Evolutionary conservation across 2,113 vertebrate genomes (phyloP).

Genomic region (Nematolebias whitei): DNA sequence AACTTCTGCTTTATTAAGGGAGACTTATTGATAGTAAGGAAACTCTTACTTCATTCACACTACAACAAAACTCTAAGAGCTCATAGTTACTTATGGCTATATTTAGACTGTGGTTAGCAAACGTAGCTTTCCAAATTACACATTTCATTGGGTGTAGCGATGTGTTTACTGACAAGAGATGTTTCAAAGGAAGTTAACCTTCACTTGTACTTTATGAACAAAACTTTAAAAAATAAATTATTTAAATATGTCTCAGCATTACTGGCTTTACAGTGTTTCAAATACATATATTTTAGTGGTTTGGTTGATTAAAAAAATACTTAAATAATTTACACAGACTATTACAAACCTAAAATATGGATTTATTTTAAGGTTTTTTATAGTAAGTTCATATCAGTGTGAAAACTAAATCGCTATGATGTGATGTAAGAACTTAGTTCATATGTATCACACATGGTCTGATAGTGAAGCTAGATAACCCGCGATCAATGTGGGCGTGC

Average conservation of each 20-base stretch:
- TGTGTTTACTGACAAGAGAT: slow-evolving; percentile 6
- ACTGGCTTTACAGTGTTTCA: neutral
- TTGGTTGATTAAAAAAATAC: neutral
- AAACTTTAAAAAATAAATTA: neutral
- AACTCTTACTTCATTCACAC: slow-evolving; percentile 13
- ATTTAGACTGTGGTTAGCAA: slow-evolving; percentile 42
- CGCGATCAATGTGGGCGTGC: neutral
- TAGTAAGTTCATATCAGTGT: neutral
- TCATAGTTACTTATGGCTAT: slow-evolving; percentile 4
- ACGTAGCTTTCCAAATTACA: slow-evolving; percentile 14
- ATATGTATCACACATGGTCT: neutral
- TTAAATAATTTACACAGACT: neutral
- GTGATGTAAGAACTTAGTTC: neutral
- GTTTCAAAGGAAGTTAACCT: slow-evolving; percentile 19
- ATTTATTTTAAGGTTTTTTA: neutral
- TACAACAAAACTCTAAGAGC: slow-evolving; percentile 22
- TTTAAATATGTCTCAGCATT: neutral
- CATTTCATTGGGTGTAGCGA: slow-evolving; percentile 11
- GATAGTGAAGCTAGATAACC: slow-evolving; percentile 1
- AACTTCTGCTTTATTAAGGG: neutral
- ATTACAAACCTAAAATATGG: neutral
- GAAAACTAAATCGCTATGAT: no score
- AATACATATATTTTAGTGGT: neutral
- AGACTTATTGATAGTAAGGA: slow-evolving; percentile 1
- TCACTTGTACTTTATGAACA: neutral